Evolutionary conservation across 2,888 invertebrate species (phyloP), one percentile per base, ranked within the genome.

Genomic region (Euplagia quadripunctaria): DNA sequence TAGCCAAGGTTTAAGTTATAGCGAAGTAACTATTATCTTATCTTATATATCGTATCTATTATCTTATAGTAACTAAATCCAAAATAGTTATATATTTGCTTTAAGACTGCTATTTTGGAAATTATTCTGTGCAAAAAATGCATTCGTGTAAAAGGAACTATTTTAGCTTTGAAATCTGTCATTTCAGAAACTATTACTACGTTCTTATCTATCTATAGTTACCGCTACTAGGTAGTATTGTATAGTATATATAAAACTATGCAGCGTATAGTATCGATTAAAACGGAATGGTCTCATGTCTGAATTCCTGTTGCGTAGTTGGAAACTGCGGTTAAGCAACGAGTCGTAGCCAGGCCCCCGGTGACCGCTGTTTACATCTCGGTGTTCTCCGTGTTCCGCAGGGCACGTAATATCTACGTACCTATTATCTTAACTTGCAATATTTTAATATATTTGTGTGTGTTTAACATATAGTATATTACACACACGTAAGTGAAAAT

Each of bases 351-450:
- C 63, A 68, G 63, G 16, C 42, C 71, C 42, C 17, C 58, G 66
- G 64, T 73, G n/a, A 69, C 68, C 58, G 58, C 69, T 65, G 55
- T 69, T 69, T 69, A 73, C 64, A 64, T 68, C 55, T 73, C 58
- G 73, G 46, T 72, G 43, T 64, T 46, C 43, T 64, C 43, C 31
- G 46, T 66, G 17, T 65, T 55, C 42, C 17, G 42, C 41, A 64
- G 42, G 31, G 12, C 58, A 20, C 20, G 58, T 58, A 58, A 61
- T 61, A 61, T 61, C 31, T 20, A 14, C 58, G 58, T 61, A 31
- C 31, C 12, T 31, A 11, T 0, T 31, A 61, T 31, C 20, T 12
- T 58, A 20, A 1, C 31, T 61, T 12, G 0, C 20, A 49, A 49
- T 49, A 49, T 49, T 49, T 12, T 12, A 7, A 49, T 12, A 12